phyloP scores from a whole-genome alignment of 2,113 vertebrate species.

The Nettapus auritus region DNA sequence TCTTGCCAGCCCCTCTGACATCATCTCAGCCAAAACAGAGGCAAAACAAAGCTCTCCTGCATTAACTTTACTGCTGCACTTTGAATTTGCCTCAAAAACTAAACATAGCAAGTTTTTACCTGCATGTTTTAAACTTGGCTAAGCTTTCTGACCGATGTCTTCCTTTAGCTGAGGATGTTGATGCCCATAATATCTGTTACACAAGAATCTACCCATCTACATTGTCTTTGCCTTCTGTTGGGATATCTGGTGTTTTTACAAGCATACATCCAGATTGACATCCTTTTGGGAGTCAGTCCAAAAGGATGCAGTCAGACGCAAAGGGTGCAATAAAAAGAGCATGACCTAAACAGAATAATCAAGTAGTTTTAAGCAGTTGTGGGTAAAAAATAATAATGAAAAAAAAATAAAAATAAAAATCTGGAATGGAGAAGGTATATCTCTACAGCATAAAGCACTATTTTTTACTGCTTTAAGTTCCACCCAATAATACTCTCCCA shows the following conservation, averaged over 20 bases:
- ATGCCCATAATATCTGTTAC: neutral
- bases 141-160: neutral
- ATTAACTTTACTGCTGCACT: neutral
- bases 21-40: neutral
- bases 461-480: neutral
- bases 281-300: neutral
- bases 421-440: neutral
- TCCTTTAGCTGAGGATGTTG: neutral
- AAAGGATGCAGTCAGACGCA: neutral
- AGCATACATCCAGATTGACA: neutral
- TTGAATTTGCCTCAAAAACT: neutral
- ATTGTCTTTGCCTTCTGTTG: neutral
- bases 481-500: neutral
- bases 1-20: neutral
- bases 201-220: neutral
- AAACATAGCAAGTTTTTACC: neutral
- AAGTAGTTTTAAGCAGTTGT: neutral
- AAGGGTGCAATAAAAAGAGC: neutral
- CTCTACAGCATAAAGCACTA: neutral
- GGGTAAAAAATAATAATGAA: neutral
- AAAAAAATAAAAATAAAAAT: neutral
- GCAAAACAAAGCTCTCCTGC: neutral
- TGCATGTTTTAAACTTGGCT: neutral
- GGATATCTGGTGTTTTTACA: neutral
- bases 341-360: neutral